phyloP scores from a whole-genome alignment of 1,140 invertebrate genomes.

The Dendroctonus valens region DNA sequence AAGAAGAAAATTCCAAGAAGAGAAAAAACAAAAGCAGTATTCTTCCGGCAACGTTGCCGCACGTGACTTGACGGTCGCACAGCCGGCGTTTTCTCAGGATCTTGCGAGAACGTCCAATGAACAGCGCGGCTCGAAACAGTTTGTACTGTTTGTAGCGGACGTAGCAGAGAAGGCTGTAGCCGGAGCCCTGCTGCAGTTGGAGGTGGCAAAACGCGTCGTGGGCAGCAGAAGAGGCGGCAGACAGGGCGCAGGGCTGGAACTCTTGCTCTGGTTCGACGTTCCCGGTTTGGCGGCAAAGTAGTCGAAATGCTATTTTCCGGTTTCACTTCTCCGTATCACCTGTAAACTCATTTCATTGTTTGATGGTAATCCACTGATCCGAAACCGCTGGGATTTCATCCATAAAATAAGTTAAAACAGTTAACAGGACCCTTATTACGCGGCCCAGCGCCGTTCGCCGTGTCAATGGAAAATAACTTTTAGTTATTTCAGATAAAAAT shows the following conservation, averaged over 20 bases:
- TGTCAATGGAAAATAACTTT: too few species aligned
- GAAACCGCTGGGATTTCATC: neutral
- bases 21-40: slow-evolving; percentile 2
- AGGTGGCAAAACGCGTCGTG: slow-evolving; percentile 22
- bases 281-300: neutral
- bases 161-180: slow-evolving; percentile 7
- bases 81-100: slow-evolving; percentile 6
- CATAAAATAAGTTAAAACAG: neutral
- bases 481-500: too few species aligned
- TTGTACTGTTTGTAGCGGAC: slow-evolving; percentile 13
- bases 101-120: slow-evolving; percentile 4
- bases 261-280: neutral
- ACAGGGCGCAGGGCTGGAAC: slow-evolving; percentile 27
- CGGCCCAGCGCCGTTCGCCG: too few species aligned
- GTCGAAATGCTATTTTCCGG: neutral
- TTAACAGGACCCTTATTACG: neutral
- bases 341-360: neutral
- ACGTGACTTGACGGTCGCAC: slow-evolving; percentile 16
- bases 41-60: slow-evolving; percentile 27
- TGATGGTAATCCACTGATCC: neutral
- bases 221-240: slow-evolving; percentile 23
- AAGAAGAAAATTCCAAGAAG: slow-evolving; percentile 18
- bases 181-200: slow-evolving; percentile 13
- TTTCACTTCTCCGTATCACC: too few species aligned
- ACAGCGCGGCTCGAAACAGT: slow-evolving; percentile 18